phyloP scores from a whole-genome alignment of 2,113 vertebrate species.

The Channa argus region DNA sequence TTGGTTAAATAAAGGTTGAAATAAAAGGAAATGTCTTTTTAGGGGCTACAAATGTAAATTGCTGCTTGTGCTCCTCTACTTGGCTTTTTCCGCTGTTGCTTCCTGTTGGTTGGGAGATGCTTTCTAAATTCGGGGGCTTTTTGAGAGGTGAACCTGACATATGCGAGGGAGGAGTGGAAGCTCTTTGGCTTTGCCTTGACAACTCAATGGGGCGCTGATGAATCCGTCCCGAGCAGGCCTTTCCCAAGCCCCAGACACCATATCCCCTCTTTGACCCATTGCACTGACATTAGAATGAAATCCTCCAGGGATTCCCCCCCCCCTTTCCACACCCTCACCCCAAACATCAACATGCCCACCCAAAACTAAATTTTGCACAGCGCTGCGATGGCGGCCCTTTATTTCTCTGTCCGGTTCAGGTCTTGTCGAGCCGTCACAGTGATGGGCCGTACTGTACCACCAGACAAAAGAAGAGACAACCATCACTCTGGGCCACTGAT shows the following conservation, averaged over 20 bases:
- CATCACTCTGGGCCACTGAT: constrained; percentile 83
- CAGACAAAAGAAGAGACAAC: constrained; percentile 84
- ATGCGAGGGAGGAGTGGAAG: constrained; percentile 72
- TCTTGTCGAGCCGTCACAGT: constrained; percentile 78
- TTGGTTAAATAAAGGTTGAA: constrained; percentile 5
- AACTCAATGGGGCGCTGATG: constrained; percentile 78
- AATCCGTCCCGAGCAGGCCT: constrained; percentile 70
- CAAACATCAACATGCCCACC: constrained; percentile 75
- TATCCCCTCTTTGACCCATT: constrained; percentile 73
- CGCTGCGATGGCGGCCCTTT: constrained; percentile 60
- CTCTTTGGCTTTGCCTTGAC: constrained; percentile 63
- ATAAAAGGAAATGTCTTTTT: constrained; percentile 37
- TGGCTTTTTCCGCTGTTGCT: neutral
- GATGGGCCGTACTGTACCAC: constrained; percentile 81
- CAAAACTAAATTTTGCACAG: constrained; percentile 75
- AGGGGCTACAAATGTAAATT: constrained; percentile 36
- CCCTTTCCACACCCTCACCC: constrained; percentile 1
- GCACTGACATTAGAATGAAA: constrained; percentile 73
- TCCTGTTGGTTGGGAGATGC: constrained; percentile 1
- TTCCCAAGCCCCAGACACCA: constrained; percentile 78
- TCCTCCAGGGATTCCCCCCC: constrained; percentile 61
- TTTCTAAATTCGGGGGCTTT: constrained; percentile 46
- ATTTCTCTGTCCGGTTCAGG: constrained; percentile 71
- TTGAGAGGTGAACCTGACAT: constrained; percentile 60
- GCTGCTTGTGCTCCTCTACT: constrained; percentile 13